phyloP scores from a whole-genome alignment of 1,140 invertebrate genomes.

The Tetramorium parvispinum region DNA sequence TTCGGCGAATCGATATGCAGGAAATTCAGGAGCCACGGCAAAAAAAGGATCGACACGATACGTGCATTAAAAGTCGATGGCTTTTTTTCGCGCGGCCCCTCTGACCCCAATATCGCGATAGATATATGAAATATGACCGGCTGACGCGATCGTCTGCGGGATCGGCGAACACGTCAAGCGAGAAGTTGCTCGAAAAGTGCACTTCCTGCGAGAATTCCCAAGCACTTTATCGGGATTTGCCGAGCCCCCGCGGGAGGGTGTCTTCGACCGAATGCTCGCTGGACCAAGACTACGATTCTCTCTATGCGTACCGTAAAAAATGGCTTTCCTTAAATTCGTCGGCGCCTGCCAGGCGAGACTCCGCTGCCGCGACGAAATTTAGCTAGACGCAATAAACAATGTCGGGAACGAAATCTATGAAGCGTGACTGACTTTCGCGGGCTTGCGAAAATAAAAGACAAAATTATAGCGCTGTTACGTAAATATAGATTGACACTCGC shows the following conservation, averaged over 20 bases:
- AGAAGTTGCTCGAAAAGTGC: slow-evolving; percentile 71
- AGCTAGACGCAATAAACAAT: slow-evolving; percentile 37
- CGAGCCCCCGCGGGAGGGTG: slow-evolving; percentile 49
- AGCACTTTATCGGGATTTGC: slow-evolving; percentile 72
- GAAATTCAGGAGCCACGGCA: slow-evolving; percentile 24
- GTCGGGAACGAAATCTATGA: slow-evolving; percentile 16
- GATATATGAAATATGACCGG: slow-evolving; percentile 59
- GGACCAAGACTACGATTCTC: slow-evolving; percentile 76
- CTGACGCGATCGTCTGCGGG: slow-evolving; percentile 56
- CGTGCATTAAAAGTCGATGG: slow-evolving; percentile 64
- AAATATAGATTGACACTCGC: neutral
- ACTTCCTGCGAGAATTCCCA: slow-evolving; percentile 64
- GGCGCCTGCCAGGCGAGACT: slow-evolving; percentile 58
- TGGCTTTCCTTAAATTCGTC: slow-evolving; percentile 75
- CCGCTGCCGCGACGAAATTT: slow-evolving; percentile 33
- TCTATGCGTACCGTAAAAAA: slow-evolving; percentile 73
- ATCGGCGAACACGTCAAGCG: slow-evolving; percentile 75
- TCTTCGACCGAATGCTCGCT: slow-evolving; percentile 67
- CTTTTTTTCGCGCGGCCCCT: slow-evolving; percentile 33
- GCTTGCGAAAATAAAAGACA: neutral
- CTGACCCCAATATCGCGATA: slow-evolving; percentile 58
- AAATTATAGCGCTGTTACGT: neutral
- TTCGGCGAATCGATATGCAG: slow-evolving; percentile 30
- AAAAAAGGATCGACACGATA: slow-evolving; percentile 32
- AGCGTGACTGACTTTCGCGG: slow-evolving; percentile 14